phyloP scores from a whole-genome alignment of 2,797 vertebrate species.

The Sebastes iracundus region DNA sequence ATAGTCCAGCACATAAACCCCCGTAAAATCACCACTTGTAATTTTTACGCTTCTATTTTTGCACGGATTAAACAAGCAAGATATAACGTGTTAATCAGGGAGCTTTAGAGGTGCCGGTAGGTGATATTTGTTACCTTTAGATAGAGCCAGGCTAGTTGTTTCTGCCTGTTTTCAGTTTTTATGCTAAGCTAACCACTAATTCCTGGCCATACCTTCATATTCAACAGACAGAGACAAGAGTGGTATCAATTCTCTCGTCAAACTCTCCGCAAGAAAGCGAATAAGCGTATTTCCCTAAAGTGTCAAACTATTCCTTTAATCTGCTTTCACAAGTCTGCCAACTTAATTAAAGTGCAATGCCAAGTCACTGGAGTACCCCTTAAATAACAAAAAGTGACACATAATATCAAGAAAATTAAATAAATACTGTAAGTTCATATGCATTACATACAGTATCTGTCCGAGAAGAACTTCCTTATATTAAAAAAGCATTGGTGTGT shows the following conservation, averaged over 20 bases:
- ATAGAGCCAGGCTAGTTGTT: not conserved
- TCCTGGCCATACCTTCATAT: not conserved
- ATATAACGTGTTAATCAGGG: not conserved
- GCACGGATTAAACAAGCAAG: not conserved
- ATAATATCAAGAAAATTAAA: not conserved
- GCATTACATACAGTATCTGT: not conserved
- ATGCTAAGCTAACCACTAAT: not conserved
- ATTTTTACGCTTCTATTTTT: accelerated
- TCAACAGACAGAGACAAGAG: not conserved
- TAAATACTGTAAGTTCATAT: not conserved
- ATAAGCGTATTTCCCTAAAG: not conserved
- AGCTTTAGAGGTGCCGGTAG: not conserved
- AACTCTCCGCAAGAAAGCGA: not conserved
- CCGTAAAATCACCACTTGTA: not conserved
- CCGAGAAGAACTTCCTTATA: not conserved
- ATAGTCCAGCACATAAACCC: not conserved
- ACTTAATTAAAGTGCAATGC: not conserved
- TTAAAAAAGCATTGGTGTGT: not conserved
- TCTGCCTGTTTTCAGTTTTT: not conserved
- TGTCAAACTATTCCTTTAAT: no score
- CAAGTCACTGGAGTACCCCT: not conserved
- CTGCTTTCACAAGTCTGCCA: not conserved
- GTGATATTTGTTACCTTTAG: not conserved
- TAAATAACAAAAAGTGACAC: not conserved
- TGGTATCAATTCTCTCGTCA: not conserved